Conservation (phyloP, 2,797 vertebrate genomes). For the Synaphobranchus kaupii region DNA sequence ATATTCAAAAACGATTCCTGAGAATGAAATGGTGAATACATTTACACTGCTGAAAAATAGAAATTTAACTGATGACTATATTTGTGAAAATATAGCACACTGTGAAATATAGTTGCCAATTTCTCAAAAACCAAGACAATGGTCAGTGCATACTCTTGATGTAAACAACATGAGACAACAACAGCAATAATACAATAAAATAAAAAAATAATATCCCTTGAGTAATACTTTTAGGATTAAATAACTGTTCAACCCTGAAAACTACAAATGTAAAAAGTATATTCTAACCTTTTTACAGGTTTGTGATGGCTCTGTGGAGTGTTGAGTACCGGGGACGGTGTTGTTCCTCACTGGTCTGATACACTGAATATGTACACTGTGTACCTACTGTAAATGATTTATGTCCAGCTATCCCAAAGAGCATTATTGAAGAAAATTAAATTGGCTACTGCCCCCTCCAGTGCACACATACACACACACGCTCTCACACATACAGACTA, state of each 20-base stretch:
- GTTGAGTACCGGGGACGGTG: not conserved
- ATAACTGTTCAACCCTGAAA: not conserved
- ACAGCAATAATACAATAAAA: not conserved
- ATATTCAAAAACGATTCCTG: not conserved
- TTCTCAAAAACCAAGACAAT: not conserved
- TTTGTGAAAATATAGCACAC: not conserved
- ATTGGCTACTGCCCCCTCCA: not conserved
- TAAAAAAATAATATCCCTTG: not conserved
- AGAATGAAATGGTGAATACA: not conserved
- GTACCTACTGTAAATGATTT: not conserved
- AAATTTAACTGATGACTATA: not conserved
- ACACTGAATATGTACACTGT: not conserved
- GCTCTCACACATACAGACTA: not conserved
- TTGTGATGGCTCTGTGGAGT: not conserved
- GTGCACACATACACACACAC: not conserved
- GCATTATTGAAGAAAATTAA: not conserved
- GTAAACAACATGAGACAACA: not conserved
- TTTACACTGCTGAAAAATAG: not conserved
- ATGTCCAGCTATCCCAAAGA: not conserved
- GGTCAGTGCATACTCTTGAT: not conserved
- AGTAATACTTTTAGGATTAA: not conserved
- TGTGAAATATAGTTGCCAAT: not conserved
- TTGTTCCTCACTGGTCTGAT: not conserved
- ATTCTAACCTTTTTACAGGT: not conserved
- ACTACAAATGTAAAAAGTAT: not conserved